These are phyloP conservation scores for Odontophorus gujanensis DNA, from an alignment of 2,113 vertebrate species.

Conservation along the genomic window DNA sequence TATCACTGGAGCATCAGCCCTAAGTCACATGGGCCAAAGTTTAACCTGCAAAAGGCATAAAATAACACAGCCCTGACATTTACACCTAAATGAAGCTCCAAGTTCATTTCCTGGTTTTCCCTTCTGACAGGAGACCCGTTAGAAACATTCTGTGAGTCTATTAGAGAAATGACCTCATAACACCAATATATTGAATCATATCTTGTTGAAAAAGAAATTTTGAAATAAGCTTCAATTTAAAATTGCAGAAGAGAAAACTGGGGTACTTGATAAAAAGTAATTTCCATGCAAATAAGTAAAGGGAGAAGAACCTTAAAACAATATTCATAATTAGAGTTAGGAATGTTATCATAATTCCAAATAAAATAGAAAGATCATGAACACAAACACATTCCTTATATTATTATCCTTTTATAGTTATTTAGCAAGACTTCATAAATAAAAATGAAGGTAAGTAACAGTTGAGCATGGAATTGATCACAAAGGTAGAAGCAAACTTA, in stretches of 20 bases:
- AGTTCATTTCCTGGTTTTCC: neutral
- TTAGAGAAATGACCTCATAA: neutral
- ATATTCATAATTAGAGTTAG: neutral
- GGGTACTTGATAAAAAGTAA: neutral
- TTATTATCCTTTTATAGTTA: neutral
- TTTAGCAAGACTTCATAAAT: neutral
- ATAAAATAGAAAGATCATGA: neutral
- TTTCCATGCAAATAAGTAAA: slow-evolving; percentile 24
- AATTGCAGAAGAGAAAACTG: neutral
- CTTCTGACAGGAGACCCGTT: neutral
- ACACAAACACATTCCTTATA: neutral
- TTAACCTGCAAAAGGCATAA: neutral
- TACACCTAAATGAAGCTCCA: neutral
- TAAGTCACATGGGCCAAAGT: neutral
- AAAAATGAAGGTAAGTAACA: neutral
- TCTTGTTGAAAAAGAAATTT: neutral
- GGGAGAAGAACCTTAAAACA: neutral
- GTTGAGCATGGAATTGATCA: neutral
- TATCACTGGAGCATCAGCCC: neutral
- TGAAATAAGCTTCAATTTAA: neutral
- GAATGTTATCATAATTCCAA: neutral
- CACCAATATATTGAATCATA: neutral
- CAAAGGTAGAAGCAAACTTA: neutral
- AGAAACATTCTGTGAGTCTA: neutral
- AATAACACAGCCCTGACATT: neutral